Evolutionary conservation across 23 tunicate genomes (phyloP), one percentile per base, ranked within the genome.

Genomic region (Phallusia fumigata): DNA sequence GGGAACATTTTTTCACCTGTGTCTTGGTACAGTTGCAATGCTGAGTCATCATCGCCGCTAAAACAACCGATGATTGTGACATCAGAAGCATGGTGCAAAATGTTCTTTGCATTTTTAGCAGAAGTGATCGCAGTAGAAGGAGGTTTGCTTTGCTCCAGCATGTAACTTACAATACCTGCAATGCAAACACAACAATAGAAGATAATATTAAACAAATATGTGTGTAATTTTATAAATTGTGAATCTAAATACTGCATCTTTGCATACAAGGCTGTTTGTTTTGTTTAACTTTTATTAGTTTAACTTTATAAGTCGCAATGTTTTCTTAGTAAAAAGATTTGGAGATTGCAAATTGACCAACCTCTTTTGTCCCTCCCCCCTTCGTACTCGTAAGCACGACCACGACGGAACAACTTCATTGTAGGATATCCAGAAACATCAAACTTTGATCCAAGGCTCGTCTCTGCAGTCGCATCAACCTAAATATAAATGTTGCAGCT

Each of bases 351-450:
- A 3, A 40, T 40, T 40, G 5, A 3, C 47, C 47, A 22, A 89
- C 94, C 81, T 45, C 58, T 19, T 51, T 90, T 84, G 35, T 97
- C 99, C 31, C 99, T 79, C 0, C 97, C 97, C 0, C 99, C 99
- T 19, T 77, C 91, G 86, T 97, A 97, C 30, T 97, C 99, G 72
- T 92, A 97, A 19, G 58, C 78, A 58, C 89, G 76, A 11, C 99
- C 99, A 31, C 85, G 89, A 18, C 99, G 83, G 76, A 97, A 97
- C 33, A 97, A 53, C 65, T 97, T 97, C 64, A 97, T 36, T 6
- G 99, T 97, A 5, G 99, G 99, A 65, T 97, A 97, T 0, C 99
- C 99, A 76, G 84, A 85, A 31, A 97, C 91, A 65, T 86, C 99
- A 76, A 64, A 97, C 36, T 84, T 73, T 13, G 26, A 32, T 0